Evolutionary conservation across 1,140 invertebrate species (phyloP).

Genomic region (Scaptomyza graminum): DNA sequence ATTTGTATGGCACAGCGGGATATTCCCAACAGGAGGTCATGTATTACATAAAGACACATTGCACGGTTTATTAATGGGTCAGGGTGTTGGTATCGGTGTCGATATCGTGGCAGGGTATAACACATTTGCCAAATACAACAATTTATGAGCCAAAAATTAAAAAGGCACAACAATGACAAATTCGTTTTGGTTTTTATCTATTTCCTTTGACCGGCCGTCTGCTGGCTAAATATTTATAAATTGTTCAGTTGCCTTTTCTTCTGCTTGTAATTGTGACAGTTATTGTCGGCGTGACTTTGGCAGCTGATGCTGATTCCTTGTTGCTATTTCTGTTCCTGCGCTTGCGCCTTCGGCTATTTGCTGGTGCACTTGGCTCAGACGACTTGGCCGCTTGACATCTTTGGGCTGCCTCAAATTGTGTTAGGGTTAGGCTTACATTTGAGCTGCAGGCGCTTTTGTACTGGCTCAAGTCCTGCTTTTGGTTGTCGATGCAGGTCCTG

Average conservation of each 20-base stretch:
- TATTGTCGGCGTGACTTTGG: slow-evolving; percentile 56
- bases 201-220: slow-evolving; percentile 10
- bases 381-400: slow-evolving; percentile 63
- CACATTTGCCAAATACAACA: slow-evolving; percentile 43
- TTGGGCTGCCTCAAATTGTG: slow-evolving; percentile 75
- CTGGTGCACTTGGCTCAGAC: slow-evolving; percentile 68
- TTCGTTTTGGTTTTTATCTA: slow-evolving; percentile 74
- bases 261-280: slow-evolving; percentile 49
- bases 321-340: background rate
- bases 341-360: slow-evolving; percentile 59
- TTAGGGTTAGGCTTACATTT: slow-evolving; percentile 72
- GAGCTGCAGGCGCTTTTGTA: slow-evolving; percentile 47
- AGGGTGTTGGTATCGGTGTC: background rate
- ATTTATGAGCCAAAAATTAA: slow-evolving; percentile 54
- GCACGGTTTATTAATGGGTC: slow-evolving; percentile 62
- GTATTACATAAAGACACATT: slow-evolving; percentile 76
- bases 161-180: slow-evolving; percentile 75
- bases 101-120: background rate
- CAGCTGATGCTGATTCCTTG: slow-evolving; percentile 36
- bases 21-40: slow-evolving; percentile 51
- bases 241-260: slow-evolving; percentile 61
- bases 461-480: background rate
- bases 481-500: slow-evolving; percentile 7
- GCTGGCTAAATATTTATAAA: slow-evolving; percentile 78
- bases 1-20: slow-evolving; percentile 78